phyloP scores from a whole-genome alignment of 2,888 invertebrate genomes.

The Vannuccia rotundouncinata region DNA sequence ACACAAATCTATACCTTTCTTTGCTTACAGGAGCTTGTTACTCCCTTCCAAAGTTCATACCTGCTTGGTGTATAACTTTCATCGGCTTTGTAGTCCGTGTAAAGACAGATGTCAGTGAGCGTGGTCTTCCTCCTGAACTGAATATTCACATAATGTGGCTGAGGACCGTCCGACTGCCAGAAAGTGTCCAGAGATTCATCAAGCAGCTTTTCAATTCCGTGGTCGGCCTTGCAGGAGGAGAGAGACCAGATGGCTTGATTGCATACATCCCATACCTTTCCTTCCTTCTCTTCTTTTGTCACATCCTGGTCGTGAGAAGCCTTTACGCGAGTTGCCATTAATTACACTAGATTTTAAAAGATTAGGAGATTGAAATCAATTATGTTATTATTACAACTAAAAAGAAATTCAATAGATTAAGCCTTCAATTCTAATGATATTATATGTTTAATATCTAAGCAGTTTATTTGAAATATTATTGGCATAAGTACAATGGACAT shows the following conservation, averaged over 20 bases:
- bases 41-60: no score
- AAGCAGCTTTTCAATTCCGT: conserved; percentile 85
- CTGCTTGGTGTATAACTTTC: conserved; percentile 86
- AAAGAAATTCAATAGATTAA: no score
- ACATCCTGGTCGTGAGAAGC: neutral
- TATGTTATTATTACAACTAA: no score
- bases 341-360: no score
- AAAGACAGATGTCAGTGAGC: conserved; percentile 87
- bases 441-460: no score
- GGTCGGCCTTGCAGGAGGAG: conserved; percentile 94
- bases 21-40: no score
- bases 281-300: conserved; percentile 61
- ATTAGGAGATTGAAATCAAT: no score
- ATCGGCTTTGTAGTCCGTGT: conserved; percentile 92
- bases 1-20: no score
- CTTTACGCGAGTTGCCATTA: neutral
- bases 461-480: no score
- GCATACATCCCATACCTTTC: conserved; percentile 73
- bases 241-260: conserved; percentile 92
- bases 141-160: conserved; percentile 93
- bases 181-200: conserved; percentile 93
- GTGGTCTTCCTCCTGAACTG: conserved; percentile 90
- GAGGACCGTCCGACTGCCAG: conserved; percentile 98
- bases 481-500: no score
- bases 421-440: no score